These are phyloP conservation scores for Gambelia wislizenii DNA, from an alignment of 2,797 vertebrate genomes.

Conservation along the genomic window DNA sequence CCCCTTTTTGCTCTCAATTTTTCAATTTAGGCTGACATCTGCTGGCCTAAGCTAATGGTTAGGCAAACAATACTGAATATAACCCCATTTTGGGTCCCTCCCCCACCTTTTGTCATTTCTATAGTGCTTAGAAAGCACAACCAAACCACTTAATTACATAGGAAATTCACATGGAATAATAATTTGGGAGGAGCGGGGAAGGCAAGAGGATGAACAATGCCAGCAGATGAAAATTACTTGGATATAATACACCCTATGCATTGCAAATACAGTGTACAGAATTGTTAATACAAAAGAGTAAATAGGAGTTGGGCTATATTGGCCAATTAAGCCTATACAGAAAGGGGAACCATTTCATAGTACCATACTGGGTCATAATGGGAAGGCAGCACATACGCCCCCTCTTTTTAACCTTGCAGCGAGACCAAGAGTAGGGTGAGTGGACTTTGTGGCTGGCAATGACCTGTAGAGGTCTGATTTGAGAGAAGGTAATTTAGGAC, in stretches of 20 bases:
- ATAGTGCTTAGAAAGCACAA: slow-evolving; percentile 56
- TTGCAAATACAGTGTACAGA: slow-evolving; percentile 37
- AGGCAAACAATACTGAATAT: slow-evolving; percentile 62
- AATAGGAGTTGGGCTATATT: slow-evolving; percentile 54
- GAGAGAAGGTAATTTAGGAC: neutral
- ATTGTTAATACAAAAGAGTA: slow-evolving; percentile 54
- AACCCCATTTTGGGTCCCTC: slow-evolving; percentile 59
- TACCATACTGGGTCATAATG: slow-evolving; percentile 63
- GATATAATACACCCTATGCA: slow-evolving; percentile 70
- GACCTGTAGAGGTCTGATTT: slow-evolving; percentile 41
- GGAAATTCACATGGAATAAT: slow-evolving; percentile 71
- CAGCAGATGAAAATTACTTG: slow-evolving; percentile 69
- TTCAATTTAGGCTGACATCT: slow-evolving; percentile 84
- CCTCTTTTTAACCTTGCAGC: slow-evolving; percentile 50
- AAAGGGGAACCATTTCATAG: slow-evolving; percentile 68
- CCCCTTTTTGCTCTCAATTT: slow-evolving; percentile 50
- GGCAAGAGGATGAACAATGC: slow-evolving; percentile 65
- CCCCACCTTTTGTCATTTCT: slow-evolving; percentile 74
- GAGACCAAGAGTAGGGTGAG: slow-evolving; percentile 54
- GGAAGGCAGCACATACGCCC: slow-evolving; percentile 34
- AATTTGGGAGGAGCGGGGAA: slow-evolving; percentile 53
- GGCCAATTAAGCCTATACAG: slow-evolving; percentile 74
- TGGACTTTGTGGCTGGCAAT: neutral
- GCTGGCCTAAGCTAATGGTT: slow-evolving; percentile 73
- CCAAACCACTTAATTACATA: slow-evolving; percentile 65